These are phyloP conservation scores for Pandemis cinnamomeana DNA, from an alignment of 2,888 invertebrate species.

Conservation along the genomic window DNA sequence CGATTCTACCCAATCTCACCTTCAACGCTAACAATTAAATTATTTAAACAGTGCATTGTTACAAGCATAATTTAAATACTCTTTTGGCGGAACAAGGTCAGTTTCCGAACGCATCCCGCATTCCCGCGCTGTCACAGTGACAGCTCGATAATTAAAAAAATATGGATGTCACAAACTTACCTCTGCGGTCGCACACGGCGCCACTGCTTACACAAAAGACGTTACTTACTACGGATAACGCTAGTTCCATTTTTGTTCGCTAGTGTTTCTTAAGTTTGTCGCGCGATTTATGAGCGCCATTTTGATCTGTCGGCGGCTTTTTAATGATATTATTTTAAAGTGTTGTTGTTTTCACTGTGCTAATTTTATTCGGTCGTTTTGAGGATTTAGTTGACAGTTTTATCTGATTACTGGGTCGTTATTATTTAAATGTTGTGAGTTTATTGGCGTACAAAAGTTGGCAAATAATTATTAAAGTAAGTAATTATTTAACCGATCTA, in stretches of 20 bases:
- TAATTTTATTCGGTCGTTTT: constrained; percentile 28
- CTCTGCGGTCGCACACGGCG: not conserved
- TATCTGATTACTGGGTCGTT: constrained; percentile 19
- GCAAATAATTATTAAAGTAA: too few species aligned
- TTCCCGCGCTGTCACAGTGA: constrained; percentile 44
- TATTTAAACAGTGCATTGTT: constrained; percentile 41
- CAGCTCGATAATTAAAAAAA: constrained; percentile 31
- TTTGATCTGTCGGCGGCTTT: constrained; percentile 10
- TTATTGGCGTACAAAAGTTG: not conserved
- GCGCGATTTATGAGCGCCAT: constrained; percentile 25
- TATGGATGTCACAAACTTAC: not conserved
- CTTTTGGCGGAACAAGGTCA: constrained; percentile 47
- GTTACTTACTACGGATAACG: not conserved
- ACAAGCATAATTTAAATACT: constrained; percentile 42
- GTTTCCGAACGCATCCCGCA: constrained; percentile 43
- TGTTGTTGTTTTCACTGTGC: constrained; percentile 29
- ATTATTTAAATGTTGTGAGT: constrained; percentile 14
- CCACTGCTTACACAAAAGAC: not conserved
- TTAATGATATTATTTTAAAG: constrained; percentile 36
- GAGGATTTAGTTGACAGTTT: constrained; percentile 33
- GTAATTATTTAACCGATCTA: too few species aligned
- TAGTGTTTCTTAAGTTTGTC: not conserved
- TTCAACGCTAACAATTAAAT: constrained; percentile 10
- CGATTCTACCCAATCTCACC: not conserved
- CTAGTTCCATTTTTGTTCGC: constrained; percentile 9